Evolutionary conservation across 2,888 invertebrate species (phyloP).

Genomic region (Chirona hameri): DNA sequence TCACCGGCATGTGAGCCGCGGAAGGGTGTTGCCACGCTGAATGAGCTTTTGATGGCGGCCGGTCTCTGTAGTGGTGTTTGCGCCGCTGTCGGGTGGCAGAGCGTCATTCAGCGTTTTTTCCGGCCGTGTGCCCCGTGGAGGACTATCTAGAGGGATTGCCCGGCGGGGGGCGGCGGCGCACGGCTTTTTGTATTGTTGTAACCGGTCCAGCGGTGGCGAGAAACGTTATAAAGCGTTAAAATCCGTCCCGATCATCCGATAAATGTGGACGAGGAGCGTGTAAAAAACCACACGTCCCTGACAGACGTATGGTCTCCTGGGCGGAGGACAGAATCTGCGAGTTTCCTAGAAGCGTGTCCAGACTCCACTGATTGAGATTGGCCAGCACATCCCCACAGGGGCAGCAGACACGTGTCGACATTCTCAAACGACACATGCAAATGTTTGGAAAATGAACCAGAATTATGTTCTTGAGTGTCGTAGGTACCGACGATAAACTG

Average conservation of each 20-base stretch:
- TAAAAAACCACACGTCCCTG: not conserved
- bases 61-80: conserved; percentile 1
- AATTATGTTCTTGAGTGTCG: no score
- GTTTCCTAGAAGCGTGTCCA: no score
- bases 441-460: no score
- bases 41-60: not conserved
- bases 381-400: no score
- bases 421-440: no score
- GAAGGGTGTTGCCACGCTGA: conserved; percentile 11
- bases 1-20: not conserved
- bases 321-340: no score
- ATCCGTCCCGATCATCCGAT: not conserved
- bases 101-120: not conserved
- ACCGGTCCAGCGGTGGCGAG: not conserved
- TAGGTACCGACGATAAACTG: no score
- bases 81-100: not conserved
- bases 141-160: not conserved
- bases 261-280: not conserved
- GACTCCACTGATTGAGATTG: no score
- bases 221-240: conserved; percentile 7
- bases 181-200: not conserved
- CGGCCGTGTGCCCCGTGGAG: not conserved
- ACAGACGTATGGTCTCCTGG: not conserved
- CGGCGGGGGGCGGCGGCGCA: not conserved
- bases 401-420: no score